A percentile compares a stretch with the other conserved stretches of the same genome.
Evolutionary conservation across 2,888 invertebrate genomes (phyloP).

Genomic region (Portevinia maculata): DNA sequence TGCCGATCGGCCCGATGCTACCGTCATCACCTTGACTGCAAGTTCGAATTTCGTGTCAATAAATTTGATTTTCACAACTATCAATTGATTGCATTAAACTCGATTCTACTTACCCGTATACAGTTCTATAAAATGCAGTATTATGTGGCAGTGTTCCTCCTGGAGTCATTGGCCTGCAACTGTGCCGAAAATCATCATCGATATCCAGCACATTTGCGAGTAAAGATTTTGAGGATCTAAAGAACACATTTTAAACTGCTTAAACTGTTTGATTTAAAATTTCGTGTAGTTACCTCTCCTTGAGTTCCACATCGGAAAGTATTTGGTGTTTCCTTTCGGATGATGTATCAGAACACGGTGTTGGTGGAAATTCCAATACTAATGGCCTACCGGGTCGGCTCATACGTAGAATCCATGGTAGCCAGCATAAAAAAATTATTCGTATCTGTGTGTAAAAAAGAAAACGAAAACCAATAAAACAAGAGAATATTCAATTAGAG

Average conservation of each 20-base stretch:
- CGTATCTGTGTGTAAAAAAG: slow-evolving; percentile 87
- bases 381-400: slow-evolving; percentile 87
- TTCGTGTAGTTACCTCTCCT: slow-evolving; percentile 85
- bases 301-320: slow-evolving; percentile 93
- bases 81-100: not conserved
- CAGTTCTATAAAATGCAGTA: slow-evolving; percentile 88
- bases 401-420: slow-evolving; percentile 98
- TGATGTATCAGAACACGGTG: slow-evolving; percentile 85
- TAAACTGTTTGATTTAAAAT: not conserved
- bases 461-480: slow-evolving; percentile 23
- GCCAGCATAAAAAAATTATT: slow-evolving; percentile 97
- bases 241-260: slow-evolving; percentile 14
- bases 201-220: slow-evolving; percentile 98
- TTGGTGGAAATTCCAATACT: slow-evolving; percentile 83
- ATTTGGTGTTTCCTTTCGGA: slow-evolving; percentile 88
- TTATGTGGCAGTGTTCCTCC: slow-evolving; percentile 85
- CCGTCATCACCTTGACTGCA: slow-evolving; percentile 82
- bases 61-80: not conserved
- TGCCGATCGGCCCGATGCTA: slow-evolving; percentile 85
- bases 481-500: slow-evolving; percentile 30
- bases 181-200: slow-evolving; percentile 96
- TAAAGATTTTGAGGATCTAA: slow-evolving; percentile 94
- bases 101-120: slow-evolving; percentile 86
- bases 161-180: slow-evolving; percentile 88
- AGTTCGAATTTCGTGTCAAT: slow-evolving; percentile 3